Conservation (phyloP, 1,140 invertebrate species). For the Pseudomyrmex concolor region DNA sequence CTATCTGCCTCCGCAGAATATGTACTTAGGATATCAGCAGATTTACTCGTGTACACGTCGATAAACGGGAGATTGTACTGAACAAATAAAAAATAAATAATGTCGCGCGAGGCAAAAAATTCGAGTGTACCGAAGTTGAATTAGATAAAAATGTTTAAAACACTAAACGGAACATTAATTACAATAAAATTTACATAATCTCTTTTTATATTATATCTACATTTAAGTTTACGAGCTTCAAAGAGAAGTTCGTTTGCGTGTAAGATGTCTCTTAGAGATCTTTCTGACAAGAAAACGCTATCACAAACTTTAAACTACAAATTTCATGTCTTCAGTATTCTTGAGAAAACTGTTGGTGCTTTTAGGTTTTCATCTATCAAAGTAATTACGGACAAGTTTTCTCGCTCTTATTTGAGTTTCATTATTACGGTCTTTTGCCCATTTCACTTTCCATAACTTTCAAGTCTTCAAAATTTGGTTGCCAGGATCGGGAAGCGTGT, state of each 20-base stretch:
- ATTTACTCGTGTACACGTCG: background rate
- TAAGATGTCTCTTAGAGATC: conserved; percentile 11
- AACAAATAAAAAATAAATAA: conserved; percentile 1
- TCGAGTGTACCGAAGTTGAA: too few relatives aligned
- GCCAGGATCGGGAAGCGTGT: background rate
- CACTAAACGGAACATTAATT: background rate
- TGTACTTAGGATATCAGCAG: background rate
- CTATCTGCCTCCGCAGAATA: conserved; percentile 3
- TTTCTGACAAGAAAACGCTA: conserved; percentile 38
- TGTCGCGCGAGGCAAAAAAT: background rate
- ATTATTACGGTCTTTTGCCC: conserved; percentile 3
- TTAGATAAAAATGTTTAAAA: background rate
- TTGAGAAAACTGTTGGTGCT: conserved; percentile 24
- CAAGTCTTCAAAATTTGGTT: background rate
- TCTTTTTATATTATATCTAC: background rate
- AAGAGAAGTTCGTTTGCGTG: background rate
- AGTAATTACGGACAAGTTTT: conserved; percentile 51
- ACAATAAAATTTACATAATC: conserved; percentile 31
- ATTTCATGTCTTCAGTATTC: conserved; percentile 42
- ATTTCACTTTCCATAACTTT: background rate
- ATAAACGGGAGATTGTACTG: background rate
- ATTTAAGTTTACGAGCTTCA: conserved; percentile 25
- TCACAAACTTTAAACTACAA: conserved; percentile 29
- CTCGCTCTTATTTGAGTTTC: background rate
- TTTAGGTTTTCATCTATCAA: background rate